Conservation (phyloP, 2,113 vertebrate genomes). For the Agapornis roseicollis region DNA sequence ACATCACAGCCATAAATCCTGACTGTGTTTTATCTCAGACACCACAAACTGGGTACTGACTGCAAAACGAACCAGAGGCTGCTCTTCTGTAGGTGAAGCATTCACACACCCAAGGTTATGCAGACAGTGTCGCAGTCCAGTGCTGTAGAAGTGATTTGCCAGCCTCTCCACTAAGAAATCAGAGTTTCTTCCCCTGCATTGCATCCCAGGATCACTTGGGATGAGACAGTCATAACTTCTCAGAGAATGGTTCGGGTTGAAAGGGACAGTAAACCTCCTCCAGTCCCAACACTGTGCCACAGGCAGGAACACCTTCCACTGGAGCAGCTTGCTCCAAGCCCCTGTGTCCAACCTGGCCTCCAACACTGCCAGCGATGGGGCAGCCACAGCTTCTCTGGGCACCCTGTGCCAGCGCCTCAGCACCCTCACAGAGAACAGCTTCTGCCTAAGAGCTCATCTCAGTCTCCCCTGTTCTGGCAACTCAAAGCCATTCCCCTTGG, state of each 20-base stretch:
- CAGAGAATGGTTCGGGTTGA: too few species aligned
- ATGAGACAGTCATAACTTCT: not conserved
- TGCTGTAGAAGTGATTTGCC: not conserved
- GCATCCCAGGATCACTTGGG: not conserved
- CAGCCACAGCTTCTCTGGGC: too few species aligned
- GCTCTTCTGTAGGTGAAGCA: fast-evolving
- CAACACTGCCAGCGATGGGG: too few species aligned
- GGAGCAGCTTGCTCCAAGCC: too few species aligned
- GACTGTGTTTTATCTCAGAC: not conserved
- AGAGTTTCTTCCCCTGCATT: not conserved
- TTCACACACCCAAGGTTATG: fast-evolving
- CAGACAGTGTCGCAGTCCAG: fast-evolving
- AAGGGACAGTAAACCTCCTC: too few species aligned
- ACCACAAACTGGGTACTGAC: not conserved
- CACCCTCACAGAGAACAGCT: not conserved
- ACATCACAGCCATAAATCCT: not conserved
- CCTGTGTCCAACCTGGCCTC: too few species aligned
- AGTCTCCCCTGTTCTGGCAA: too few species aligned
- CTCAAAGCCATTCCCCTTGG: too few species aligned
- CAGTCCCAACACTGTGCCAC: too few species aligned
- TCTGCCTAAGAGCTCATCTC: too few species aligned
- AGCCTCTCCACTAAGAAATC: not conserved
- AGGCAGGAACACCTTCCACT: too few species aligned
- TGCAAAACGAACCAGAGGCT: not conserved
- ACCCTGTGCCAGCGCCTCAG: too few species aligned